Conservation (phyloP, 2,113 vertebrate genomes). For the Pimephales promelas region DNA sequence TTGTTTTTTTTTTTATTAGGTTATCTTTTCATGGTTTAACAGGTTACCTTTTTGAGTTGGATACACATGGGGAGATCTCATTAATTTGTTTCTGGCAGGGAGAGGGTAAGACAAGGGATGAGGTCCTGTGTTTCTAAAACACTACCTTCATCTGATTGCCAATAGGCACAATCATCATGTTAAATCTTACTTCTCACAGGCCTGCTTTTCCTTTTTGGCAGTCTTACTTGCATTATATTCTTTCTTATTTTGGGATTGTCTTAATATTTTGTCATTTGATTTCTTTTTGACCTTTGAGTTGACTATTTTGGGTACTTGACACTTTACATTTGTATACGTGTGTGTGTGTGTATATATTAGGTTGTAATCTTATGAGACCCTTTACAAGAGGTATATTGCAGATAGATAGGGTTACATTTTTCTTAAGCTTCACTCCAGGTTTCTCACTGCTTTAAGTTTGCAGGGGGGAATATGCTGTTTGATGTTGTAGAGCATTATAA, state of each 20-base stretch:
- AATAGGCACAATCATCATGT: constrained; percentile 68
- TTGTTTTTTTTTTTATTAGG: constrained; percentile 63
- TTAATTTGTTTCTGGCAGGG: constrained; percentile 34
- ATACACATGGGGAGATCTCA: constrained; percentile 61
- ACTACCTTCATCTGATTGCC: constrained; percentile 72
- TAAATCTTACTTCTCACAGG: constrained; percentile 70
- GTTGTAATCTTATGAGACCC: constrained; percentile 73
- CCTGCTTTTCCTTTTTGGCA: constrained; percentile 65
- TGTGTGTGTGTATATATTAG: constrained; percentile 77
- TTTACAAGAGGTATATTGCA: constrained; percentile 72
- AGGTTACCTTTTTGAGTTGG: constrained; percentile 67
- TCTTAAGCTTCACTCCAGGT: constrained; percentile 72
- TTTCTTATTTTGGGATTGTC: constrained; percentile 70
- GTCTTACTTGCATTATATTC: constrained; percentile 61
- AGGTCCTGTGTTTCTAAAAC: constrained; percentile 76
- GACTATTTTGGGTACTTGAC: constrained; percentile 83
- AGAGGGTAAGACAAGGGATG: constrained; percentile 60
- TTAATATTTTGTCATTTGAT: constrained; percentile 66
- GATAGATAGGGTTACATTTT: constrained; percentile 70
- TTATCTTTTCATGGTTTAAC: constrained; percentile 61
- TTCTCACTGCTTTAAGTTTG: constrained; percentile 70
- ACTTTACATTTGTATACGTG: constrained; percentile 81
- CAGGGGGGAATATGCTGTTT: constrained; percentile 65
- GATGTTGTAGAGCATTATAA: constrained; percentile 65
- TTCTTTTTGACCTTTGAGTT: constrained; percentile 68